Percentiles rank a stretch among this genome's conserved stretches.
phyloP scores from a whole-genome alignment of 1,140 invertebrate genomes.

The Spodoptera litura region DNA sequence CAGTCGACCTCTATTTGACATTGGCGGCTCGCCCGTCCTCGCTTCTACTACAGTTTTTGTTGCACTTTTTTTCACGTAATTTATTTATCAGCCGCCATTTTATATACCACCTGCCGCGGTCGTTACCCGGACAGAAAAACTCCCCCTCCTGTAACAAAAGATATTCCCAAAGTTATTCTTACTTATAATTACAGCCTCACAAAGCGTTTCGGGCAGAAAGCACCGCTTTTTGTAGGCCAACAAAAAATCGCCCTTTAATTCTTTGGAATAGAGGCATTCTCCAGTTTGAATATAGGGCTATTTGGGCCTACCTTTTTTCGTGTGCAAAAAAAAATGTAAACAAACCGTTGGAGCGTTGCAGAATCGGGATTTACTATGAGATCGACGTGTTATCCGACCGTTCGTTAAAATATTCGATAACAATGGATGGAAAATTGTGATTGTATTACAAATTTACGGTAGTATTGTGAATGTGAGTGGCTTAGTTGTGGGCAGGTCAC shows the following conservation, averaged over 20 bases:
- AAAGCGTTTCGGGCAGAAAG: conserved; percentile 76
- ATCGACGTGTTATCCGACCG: conserved; percentile 56
- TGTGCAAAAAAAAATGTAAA: conserved; percentile 80
- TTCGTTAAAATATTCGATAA: conserved; percentile 51
- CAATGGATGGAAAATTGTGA: conserved; percentile 50
- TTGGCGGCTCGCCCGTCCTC: conserved; percentile 63
- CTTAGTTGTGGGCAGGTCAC: conserved; percentile 49
- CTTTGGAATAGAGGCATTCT: conserved; percentile 72
- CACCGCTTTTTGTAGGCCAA: conserved; percentile 67
- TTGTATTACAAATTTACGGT: conserved; percentile 27
- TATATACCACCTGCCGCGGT: conserved; percentile 83
- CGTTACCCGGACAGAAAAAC: conserved; percentile 83
- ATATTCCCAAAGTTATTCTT: conserved; percentile 83
- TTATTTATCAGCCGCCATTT: conserved; percentile 78
- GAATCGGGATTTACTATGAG: conserved; percentile 57
- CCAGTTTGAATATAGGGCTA: conserved; percentile 64
- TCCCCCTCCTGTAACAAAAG: conserved; percentile 79
- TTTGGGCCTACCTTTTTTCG: conserved; percentile 71
- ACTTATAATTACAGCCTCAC: conserved; percentile 81
- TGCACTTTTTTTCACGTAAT: conserved; percentile 75
- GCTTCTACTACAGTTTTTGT: conserved; percentile 77
- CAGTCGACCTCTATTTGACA: conserved; percentile 80
- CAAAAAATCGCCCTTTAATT: conserved; percentile 79
- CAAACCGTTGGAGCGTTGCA: conserved; percentile 64
- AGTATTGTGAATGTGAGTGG: conserved; percentile 45